Percentiles rank a stretch among this genome's conserved stretches.
Evolutionary conservation across 2,113 vertebrate species (phyloP).

Genomic region (Stigmatopora argus): DNA sequence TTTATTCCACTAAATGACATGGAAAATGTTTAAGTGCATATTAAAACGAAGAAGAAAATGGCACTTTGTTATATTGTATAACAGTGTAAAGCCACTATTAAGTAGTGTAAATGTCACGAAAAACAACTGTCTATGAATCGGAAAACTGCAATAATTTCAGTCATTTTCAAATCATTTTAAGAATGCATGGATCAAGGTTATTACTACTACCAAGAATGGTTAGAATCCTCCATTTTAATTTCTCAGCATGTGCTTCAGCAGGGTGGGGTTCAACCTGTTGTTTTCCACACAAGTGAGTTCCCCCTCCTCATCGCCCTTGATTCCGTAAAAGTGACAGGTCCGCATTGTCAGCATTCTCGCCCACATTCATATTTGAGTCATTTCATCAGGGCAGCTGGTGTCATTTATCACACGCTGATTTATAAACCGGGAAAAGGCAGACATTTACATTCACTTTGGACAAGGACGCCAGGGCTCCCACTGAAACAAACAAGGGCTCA

Average conservation of each 20-base stretch:
- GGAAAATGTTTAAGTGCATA: too few relatives aligned
- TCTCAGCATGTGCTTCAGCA: neutral
- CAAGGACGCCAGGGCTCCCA: constrained; percentile 27
- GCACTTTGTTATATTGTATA: neutral
- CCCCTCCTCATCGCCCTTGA: neutral
- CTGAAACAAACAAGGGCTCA: neutral
- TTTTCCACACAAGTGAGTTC: neutral
- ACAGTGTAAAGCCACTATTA: neutral
- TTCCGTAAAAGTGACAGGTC: constrained; percentile 4
- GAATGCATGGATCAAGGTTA: too few relatives aligned
- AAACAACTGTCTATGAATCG: neutral
- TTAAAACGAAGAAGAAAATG: neutral
- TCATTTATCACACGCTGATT: constrained; percentile 9
- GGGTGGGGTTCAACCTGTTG: neutral
- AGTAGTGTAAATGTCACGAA: neutral
- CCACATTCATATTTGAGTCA: constrained; percentile 16
- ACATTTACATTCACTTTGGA: constrained; percentile 1
- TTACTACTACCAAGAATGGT: neutral
- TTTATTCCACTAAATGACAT: too few relatives aligned
- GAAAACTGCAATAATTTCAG: neutral
- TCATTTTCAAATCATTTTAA: too few relatives aligned
- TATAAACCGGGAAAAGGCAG: constrained; percentile 6
- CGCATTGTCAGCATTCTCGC: constrained; percentile 22
- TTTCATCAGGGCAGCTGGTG: constrained; percentile 17
- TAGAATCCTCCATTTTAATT: neutral